Conservation (phyloP, 1,140 invertebrate species). For the Magallana ariakensis region DNA sequence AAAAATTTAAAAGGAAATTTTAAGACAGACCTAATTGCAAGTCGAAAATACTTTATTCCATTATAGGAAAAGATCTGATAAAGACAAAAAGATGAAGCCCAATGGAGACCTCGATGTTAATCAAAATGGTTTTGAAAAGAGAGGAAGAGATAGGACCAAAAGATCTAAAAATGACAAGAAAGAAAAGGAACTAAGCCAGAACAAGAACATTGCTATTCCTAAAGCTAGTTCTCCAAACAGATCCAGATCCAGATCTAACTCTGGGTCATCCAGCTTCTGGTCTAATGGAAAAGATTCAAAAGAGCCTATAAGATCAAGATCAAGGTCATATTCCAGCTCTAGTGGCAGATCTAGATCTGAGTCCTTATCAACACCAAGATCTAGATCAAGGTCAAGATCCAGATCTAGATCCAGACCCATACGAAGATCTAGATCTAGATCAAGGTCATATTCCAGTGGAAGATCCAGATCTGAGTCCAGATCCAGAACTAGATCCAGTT, state of each 20-base stretch:
- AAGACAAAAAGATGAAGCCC: not conserved
- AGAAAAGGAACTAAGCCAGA: constrained; percentile 29
- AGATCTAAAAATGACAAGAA: constrained; percentile 21
- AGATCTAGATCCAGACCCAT: no score
- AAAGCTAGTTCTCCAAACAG: not conserved
- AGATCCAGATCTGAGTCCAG: constrained; percentile 43
- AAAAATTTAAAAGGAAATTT: no score
- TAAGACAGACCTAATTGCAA: no score
- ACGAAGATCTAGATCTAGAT: not conserved
- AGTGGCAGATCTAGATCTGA: no score
- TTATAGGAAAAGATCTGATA: not conserved
- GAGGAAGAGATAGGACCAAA: constrained; percentile 23
- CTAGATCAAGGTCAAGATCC: no score
- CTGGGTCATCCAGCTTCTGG: constrained; percentile 35
- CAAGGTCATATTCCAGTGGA: constrained; percentile 44
- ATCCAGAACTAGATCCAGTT: constrained; percentile 31
- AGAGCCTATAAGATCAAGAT: constrained; percentile 27
- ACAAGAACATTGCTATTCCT: not conserved
- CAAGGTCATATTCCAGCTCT: not conserved
- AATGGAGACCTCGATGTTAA: constrained; percentile 18
- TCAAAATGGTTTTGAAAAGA: constrained; percentile 20
- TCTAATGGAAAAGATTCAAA: constrained; percentile 19
- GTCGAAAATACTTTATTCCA: no score
- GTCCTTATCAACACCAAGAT: no score
- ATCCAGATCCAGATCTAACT: constrained; percentile 46